Base-by-base conservation (phyloP, 2,797 vertebrate genomes). In the Euphonia xanthogaster region DNA sequence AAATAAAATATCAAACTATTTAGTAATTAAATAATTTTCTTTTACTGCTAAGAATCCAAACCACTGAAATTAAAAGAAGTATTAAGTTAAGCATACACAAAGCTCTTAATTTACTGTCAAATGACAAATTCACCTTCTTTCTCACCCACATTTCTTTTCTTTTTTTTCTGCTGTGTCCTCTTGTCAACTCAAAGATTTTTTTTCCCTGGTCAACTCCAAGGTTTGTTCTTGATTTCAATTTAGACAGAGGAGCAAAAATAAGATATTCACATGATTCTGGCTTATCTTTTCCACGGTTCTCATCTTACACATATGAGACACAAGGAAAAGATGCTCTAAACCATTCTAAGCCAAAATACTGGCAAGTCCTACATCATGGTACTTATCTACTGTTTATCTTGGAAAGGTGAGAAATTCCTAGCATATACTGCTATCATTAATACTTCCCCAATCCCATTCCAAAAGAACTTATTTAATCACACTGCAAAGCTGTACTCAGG, bases 361-460 rank as follows among this genome's bases (percentile, higher is more conserved):
- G 45, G 58, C 31, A 86, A 88, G 16, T 37, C 28, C 58, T 58
- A 74, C 33, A 8, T 48, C 37, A 10, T 7, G 10, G 61, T 51
- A 78, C 39, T 97, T 86, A 86, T 4, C 28, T 54, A 57, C 28
- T 80, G 81, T 85, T 96, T 87, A 80, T 77, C 50, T 65, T 91
- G 74, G 88, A 92, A 87, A 92, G 75, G 92, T 93, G 84, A 88
- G 92, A 91, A 93, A 95, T 83, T 87, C 84, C 84, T 53, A 87
- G 68, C 53, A 68, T 7, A 19, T 16, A 45, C 16, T 28, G 39
- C 33, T 93, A 85, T 91, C 72, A 61, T 31, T 28, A 53, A 66
- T 16, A 45, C 27, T 71, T 70, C 45, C n/a, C 42, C 35, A 62
- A 19, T 42, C 17, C 15, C 66, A 48, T 37, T 88, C 44, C 88